Conservation (phyloP, 2,888 invertebrate species). For the Tinea pellionella region DNA sequence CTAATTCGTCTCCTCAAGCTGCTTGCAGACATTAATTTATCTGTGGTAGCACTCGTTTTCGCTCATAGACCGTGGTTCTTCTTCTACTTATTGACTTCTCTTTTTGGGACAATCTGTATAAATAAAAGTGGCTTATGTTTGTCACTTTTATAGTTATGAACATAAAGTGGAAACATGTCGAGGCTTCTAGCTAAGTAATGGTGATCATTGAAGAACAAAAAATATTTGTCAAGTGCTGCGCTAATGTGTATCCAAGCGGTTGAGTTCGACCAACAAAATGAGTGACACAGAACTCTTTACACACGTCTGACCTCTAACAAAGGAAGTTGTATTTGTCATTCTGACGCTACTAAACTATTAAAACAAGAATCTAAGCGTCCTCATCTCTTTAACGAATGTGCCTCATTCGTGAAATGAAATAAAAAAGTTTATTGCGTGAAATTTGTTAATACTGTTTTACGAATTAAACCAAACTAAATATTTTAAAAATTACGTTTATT, state of each 20-base stretch:
- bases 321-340: conserved; percentile 59
- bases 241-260: conserved; percentile 59
- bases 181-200: conserved; percentile 37
- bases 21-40: too few relatives aligned
- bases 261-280: conserved; percentile 20
- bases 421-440: too few relatives aligned
- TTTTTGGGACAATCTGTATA: not conserved
- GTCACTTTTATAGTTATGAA: not conserved
- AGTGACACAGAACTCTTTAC: conserved; percentile 64
- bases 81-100: too few relatives aligned
- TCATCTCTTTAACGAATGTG: conserved; percentile 28
- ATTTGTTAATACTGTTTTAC: too few relatives aligned
- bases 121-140: not conserved
- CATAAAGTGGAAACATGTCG: conserved; percentile 26
- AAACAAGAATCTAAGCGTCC: conserved; percentile 53
- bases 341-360: conserved; percentile 68
- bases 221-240: conserved; percentile 52
- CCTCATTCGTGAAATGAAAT: not conserved
- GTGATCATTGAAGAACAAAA: conserved; percentile 62
- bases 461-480: too few relatives aligned
- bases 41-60: too few relatives aligned
- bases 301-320: conserved; percentile 65
- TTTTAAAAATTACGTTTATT: too few relatives aligned
- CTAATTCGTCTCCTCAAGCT: too few relatives aligned
- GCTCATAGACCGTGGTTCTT: too few relatives aligned